phyloP scores from a whole-genome alignment of 2,113 vertebrate species.

The Aythya baeri region DNA sequence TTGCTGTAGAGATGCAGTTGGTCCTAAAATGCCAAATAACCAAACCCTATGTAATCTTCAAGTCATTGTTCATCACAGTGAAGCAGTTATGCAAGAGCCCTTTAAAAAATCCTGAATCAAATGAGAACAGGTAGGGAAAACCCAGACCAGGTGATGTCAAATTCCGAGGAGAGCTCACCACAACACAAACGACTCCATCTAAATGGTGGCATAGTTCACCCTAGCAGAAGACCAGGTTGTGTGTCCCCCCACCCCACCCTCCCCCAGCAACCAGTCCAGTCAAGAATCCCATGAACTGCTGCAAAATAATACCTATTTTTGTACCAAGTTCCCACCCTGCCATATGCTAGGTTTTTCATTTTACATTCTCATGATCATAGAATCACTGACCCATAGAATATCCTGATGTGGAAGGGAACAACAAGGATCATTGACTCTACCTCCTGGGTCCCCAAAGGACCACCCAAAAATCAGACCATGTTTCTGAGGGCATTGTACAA shows the following conservation, averaged over 20 bases:
- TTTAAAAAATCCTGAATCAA: neutral
- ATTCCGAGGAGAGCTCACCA: neutral
- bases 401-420: too few relatives aligned
- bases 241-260: too few relatives aligned
- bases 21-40: neutral
- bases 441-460: too few relatives aligned
- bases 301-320: neutral
- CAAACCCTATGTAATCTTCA: neutral
- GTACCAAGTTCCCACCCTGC: neutral
- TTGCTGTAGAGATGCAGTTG: neutral
- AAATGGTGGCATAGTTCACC: neutral
- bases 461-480: too few relatives aligned
- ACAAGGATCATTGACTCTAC: too few relatives aligned
- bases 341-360: neutral
- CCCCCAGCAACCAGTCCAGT: neutral
- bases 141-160: fast-evolving
- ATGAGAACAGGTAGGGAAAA: neutral
- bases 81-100: neutral
- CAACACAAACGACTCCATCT: neutral
- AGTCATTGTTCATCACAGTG: neutral
- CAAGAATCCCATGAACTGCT: neutral
- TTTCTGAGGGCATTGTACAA: too few relatives aligned
- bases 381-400: neutral
- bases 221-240: neutral
- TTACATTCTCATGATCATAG: neutral